Evolutionary conservation across 2,888 invertebrate species (phyloP).

Genomic region (Aproaerema taeniolella): DNA sequence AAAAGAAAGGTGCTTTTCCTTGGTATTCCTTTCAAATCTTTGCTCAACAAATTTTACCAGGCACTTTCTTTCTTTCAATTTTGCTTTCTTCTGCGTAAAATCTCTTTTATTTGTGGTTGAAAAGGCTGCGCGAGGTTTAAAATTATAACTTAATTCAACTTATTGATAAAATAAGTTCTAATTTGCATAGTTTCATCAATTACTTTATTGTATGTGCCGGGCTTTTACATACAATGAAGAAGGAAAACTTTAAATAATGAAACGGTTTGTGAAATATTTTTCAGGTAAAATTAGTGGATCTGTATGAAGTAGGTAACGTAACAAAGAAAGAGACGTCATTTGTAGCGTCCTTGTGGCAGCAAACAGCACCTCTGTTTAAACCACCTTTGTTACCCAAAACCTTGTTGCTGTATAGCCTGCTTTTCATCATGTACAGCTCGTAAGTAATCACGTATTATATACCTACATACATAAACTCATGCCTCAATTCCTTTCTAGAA

Average conservation of each 20-base stretch:
- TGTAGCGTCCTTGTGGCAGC: conserved; percentile 47
- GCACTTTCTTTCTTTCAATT: too few relatives aligned
- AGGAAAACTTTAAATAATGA: not conserved
- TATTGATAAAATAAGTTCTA: not conserved
- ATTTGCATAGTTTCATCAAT: too few relatives aligned
- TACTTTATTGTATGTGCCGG: too few relatives aligned
- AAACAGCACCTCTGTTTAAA: conserved; percentile 65
- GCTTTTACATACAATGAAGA: too few relatives aligned
- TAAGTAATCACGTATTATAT: conserved; percentile 34
- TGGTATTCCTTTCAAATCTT: too few relatives aligned
- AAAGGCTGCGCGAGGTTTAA: not conserved
- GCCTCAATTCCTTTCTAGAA: not conserved
- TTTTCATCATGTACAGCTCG: conserved; percentile 77
- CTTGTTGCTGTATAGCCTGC: conserved; percentile 66
- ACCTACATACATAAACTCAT: not conserved
- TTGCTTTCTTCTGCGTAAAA: too few relatives aligned
- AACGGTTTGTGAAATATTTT: not conserved
- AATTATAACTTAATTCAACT: not conserved
- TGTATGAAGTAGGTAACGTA: conserved; percentile 24
- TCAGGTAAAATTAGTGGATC: conserved; percentile 29
- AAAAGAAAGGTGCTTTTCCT: too few relatives aligned
- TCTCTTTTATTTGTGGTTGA: not conserved
- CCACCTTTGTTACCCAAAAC: conserved; percentile 63
- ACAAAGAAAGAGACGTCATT: conserved; percentile 23
- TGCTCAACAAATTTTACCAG: too few relatives aligned